Percentiles rank a stretch among this genome's conserved stretches.
These are phyloP conservation scores for Datnioides undecimradiatus DNA, from an alignment of 2,113 vertebrate species.

Conservation along the genomic window DNA sequence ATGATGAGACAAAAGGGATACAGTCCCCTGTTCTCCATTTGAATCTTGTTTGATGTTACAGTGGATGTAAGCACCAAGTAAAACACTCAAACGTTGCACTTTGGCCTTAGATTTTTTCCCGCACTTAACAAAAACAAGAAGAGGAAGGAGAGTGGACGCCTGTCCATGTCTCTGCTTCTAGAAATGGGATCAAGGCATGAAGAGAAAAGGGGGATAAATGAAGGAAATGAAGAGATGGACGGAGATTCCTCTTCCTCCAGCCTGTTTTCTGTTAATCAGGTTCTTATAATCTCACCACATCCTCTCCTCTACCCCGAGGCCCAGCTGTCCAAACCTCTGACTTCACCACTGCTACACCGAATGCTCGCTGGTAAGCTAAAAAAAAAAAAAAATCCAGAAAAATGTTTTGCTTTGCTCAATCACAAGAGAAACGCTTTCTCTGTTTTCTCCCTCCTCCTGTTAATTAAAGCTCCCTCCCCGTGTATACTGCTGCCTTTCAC, in stretches of 20 bases:
- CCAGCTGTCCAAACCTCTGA: conserved; percentile 79
- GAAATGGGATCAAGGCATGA: conserved; percentile 7
- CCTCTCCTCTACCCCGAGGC: conserved; percentile 16
- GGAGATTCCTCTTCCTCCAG: conserved; percentile 20
- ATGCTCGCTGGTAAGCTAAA: neutral
- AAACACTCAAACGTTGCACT: conserved; percentile 46
- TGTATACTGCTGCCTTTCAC: neutral
- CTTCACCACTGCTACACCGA: conserved; percentile 39
- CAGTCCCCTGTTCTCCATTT: conserved; percentile 20
- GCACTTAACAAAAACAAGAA: conserved; percentile 45
- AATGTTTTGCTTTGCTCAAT: conserved; percentile 58
- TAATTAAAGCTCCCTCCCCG: conserved; percentile 26
- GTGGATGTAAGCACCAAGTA: conserved; percentile 52
- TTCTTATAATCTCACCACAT: conserved; percentile 62
- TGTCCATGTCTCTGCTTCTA: conserved; percentile 11
- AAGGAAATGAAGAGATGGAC: conserved; percentile 53
- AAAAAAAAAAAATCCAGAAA: conserved; percentile 16
- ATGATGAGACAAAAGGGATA: conserved; percentile 32
- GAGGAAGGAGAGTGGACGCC: conserved; percentile 18
- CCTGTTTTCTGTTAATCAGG: conserved; percentile 60
- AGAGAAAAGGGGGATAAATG: conserved; percentile 26
- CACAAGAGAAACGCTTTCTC: conserved; percentile 2
- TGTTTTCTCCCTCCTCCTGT: neutral
- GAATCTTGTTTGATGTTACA: conserved; percentile 58
- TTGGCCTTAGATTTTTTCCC: neutral